Conservation (phyloP, 2,113 vertebrate species). For the Peromyscus polionotus region DNA sequence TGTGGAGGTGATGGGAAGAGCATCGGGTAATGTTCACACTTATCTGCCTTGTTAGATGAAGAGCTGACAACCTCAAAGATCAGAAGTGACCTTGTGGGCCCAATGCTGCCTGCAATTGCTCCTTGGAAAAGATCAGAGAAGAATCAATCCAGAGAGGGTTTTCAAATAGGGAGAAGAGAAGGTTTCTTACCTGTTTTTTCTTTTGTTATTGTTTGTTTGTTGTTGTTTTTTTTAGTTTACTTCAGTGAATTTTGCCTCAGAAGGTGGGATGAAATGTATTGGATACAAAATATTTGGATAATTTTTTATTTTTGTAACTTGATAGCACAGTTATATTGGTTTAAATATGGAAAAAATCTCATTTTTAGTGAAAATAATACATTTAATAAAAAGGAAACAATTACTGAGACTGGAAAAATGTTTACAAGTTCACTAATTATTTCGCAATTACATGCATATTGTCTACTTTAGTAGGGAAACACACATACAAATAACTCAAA, state of each 20-base stretch:
- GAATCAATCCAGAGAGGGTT: background rate
- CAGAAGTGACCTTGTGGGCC: background rate
- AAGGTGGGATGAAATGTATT: background rate
- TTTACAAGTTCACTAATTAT: background rate
- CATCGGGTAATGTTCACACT: conserved; percentile 5
- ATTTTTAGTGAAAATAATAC: conserved; percentile 4
- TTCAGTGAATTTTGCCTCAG: background rate
- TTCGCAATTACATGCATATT: background rate
- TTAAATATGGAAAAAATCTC: background rate
- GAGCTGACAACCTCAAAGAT: background rate
- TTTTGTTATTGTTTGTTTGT: background rate
- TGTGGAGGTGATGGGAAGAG: background rate
- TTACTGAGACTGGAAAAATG: background rate
- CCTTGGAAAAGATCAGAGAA: background rate
- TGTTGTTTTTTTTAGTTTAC: background rate
- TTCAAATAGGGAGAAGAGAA: background rate
- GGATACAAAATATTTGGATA: background rate
- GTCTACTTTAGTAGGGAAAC: background rate
- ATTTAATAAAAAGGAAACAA: background rate
- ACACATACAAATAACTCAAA: background rate
- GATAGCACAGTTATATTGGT: background rate
- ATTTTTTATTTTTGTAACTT: conserved; percentile 27
- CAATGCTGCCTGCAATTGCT: background rate
- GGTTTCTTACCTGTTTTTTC: background rate
- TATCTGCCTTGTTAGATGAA: background rate